Percentiles rank a stretch among this genome's conserved stretches.
Conservation (phyloP, 2,113 vertebrate species). For the Rutilus rutilus region DNA sequence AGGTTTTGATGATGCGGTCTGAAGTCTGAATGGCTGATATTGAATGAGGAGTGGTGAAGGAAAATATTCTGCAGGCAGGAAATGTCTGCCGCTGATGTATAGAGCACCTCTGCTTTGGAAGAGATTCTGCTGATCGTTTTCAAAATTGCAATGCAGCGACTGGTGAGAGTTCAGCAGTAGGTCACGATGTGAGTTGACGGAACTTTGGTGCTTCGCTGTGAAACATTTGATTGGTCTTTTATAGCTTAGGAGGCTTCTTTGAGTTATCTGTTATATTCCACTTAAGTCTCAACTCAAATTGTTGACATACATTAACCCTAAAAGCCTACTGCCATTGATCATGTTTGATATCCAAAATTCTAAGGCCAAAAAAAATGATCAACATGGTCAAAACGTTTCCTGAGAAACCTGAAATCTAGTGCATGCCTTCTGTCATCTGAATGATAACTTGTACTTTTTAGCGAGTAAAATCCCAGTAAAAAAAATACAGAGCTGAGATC, state of each 20-base stretch:
- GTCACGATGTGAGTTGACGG: neutral
- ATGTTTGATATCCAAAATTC: too few relatives aligned
- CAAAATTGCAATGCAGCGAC: neutral
- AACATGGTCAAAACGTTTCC: too few relatives aligned
- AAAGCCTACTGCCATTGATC: too few relatives aligned
- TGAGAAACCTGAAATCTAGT: too few relatives aligned
- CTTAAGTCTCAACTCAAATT: neutral
- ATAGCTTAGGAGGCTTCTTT: neutral
- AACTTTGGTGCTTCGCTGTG: conserved; percentile 1
- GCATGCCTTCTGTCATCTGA: too few relatives aligned
- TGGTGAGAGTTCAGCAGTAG: conserved; percentile 13
- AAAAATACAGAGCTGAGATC: neutral
- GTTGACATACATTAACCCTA: too few relatives aligned
- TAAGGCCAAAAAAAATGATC: too few relatives aligned
- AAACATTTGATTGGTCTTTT: neutral
- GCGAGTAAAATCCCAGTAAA: neutral
- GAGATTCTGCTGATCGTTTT: neutral
- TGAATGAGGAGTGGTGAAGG: conserved; percentile 57
- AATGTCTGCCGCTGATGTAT: conserved; percentile 10
- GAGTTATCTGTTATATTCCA: neutral
- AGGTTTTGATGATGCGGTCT: conserved; percentile 38
- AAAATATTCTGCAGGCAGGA: conserved; percentile 55
- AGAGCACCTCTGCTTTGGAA: conserved; percentile 1
- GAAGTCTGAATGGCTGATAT: conserved; percentile 47
- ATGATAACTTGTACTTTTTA: too few relatives aligned